phyloP scores from a whole-genome alignment of 1,140 invertebrate species.

The Monomorium pharaonis region DNA sequence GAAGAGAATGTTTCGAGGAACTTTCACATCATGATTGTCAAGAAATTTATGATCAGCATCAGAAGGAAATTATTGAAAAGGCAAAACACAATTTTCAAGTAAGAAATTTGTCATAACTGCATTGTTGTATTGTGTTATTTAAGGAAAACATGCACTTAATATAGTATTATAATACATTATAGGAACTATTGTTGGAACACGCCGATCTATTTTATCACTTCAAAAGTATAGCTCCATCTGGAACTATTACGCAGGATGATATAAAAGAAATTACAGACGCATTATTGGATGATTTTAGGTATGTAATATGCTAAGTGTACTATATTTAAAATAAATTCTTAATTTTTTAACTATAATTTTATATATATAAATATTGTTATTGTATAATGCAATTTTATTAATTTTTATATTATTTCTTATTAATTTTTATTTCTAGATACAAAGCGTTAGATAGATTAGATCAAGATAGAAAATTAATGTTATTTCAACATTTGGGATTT shows the following conservation, averaged over 20 bases:
- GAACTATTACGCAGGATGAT: constrained; percentile 97
- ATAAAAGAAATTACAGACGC: constrained; percentile 97
- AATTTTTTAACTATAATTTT: constrained; percentile 12
- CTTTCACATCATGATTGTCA: constrained; percentile 96
- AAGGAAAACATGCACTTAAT: constrained; percentile 89
- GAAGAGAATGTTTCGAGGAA: constrained; percentile 97
- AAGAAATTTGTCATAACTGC: background rate
- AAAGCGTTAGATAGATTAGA: constrained; percentile 96
- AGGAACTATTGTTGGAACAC: constrained; percentile 97
- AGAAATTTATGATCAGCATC: constrained; percentile 97
- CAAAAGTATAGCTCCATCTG: constrained; percentile 94
- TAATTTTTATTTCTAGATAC: constrained; percentile 88
- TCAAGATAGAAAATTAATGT: constrained; percentile 96
- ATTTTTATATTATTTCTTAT: no score
- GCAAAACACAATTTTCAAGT: constrained; percentile 97
- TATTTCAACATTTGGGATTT: constrained; percentile 98
- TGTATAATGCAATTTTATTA: background rate
- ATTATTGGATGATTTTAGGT: constrained; percentile 96
- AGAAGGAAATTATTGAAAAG: constrained; percentile 95
- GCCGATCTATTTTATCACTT: constrained; percentile 98
- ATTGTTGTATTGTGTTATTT: constrained; percentile 74
- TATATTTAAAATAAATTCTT: constrained; percentile 17
- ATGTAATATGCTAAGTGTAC: constrained; percentile 51
- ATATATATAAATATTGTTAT: background rate
- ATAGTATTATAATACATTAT: constrained; percentile 74